phyloP scores from a whole-genome alignment of 2,797 vertebrate genomes.

The Myoxocephalus aenaeus region DNA sequence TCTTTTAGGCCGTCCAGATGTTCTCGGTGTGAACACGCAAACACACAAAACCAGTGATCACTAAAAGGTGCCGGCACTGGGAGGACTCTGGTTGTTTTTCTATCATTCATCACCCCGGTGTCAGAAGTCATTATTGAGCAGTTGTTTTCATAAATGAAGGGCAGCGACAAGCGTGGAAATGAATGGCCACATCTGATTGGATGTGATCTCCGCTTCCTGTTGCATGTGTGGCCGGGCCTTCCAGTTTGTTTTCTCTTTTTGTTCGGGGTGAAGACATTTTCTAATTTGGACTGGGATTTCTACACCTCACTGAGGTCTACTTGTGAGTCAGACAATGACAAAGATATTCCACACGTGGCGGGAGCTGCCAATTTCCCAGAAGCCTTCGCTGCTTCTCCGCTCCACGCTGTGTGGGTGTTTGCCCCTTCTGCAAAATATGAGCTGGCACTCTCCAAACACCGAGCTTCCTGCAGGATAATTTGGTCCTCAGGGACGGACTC shows the following conservation, averaged over 20 bases:
- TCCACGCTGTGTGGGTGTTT: slow-evolving; percentile 13
- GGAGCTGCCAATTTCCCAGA: slow-evolving; percentile 47
- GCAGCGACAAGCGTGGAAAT: slow-evolving; percentile 79
- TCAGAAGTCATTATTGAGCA: slow-evolving; percentile 83
- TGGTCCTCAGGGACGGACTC: slow-evolving; percentile 77
- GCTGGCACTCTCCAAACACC: slow-evolving; percentile 76
- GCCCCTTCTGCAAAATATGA: slow-evolving; percentile 52
- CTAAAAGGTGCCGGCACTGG: slow-evolving; percentile 15
- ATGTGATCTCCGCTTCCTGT: slow-evolving; percentile 86
- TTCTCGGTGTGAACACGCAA: slow-evolving; percentile 49
- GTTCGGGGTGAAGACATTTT: slow-evolving; percentile 62
- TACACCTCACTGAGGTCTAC: slow-evolving; percentile 13
- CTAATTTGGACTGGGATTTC: slow-evolving; percentile 20
- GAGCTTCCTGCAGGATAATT: slow-evolving; percentile 79
- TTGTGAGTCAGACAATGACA: slow-evolving; percentile 24
- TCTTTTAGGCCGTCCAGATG: slow-evolving; percentile 78
- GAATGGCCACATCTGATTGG: slow-evolving; percentile 84
- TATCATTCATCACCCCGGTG: slow-evolving; percentile 85
- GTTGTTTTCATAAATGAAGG: slow-evolving; percentile 84
- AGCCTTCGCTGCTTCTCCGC: background rate
- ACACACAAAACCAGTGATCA: background rate
- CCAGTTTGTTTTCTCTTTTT: slow-evolving; percentile 67
- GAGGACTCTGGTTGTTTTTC: slow-evolving; percentile 78
- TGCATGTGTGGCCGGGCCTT: slow-evolving; percentile 79
- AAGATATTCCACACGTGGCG: slow-evolving; percentile 29